phyloP scores from a whole-genome alignment of 2,113 vertebrate species.

The Pristiophorus japonicus region DNA sequence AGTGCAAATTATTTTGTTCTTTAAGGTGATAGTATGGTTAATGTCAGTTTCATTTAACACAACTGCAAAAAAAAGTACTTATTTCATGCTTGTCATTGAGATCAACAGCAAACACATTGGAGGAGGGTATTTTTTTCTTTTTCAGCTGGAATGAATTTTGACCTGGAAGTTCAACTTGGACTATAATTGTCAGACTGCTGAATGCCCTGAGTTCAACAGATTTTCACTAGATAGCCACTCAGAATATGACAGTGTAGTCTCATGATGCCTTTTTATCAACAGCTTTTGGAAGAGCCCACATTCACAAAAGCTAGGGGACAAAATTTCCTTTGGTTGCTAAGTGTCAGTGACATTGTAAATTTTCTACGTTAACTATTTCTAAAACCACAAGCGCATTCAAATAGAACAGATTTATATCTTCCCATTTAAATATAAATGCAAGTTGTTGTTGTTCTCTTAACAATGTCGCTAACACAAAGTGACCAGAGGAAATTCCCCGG shows the following conservation, averaged over 20 bases:
- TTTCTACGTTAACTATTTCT: too few relatives aligned
- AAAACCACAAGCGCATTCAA: too few relatives aligned
- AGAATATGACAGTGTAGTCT: background rate
- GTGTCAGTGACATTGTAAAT: too few relatives aligned
- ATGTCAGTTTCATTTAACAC: background rate
- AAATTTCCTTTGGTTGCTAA: too few relatives aligned
- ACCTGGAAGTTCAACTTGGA: background rate
- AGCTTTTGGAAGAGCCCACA: too few relatives aligned
- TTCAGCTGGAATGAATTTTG: background rate
- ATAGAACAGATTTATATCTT: too few relatives aligned
- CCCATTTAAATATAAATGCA: too few relatives aligned
- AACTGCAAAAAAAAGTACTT: background rate
- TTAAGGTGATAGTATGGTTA: background rate
- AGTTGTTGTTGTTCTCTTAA: too few relatives aligned
- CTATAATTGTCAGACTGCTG: background rate
- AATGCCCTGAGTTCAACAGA: background rate
- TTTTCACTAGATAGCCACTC: background rate
- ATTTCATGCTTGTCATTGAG: background rate
- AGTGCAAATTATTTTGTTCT: background rate
- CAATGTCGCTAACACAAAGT: too few relatives aligned
- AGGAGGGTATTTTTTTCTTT: background rate
- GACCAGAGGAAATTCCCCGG: too few relatives aligned
- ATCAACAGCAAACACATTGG: background rate
- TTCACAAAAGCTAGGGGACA: background rate
- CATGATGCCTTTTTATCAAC: too few relatives aligned